Evolutionary conservation across 2,797 vertebrate genomes (phyloP).

Genomic region (Manis pentadactyla): DNA sequence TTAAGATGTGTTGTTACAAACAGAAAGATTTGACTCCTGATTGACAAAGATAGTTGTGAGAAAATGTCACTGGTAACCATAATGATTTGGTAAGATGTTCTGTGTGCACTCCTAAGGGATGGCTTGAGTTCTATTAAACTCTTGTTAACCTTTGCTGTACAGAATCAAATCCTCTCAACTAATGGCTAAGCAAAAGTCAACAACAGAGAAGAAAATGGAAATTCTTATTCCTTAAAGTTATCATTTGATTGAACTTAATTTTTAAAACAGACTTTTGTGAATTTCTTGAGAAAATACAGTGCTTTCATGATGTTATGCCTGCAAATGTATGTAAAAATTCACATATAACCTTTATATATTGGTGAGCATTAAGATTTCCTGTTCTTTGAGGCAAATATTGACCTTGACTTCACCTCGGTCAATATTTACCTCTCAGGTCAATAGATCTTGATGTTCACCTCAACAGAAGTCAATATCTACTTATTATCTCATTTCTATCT

Average conservation of each 20-base stretch:
- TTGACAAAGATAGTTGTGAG: not conserved
- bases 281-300: conserved; percentile 57
- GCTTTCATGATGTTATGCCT: conserved; percentile 57
- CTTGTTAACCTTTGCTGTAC: conserved; percentile 41
- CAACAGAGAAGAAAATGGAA: not conserved
- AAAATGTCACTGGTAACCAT: conserved; percentile 28
- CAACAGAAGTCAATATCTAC: conserved; percentile 87
- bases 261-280: conserved; percentile 55
- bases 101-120: not conserved
- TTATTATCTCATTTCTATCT: conserved; percentile 82
- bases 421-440: conserved; percentile 88
- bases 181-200: conserved; percentile 59
- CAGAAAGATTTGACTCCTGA: not conserved
- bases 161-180: conserved; percentile 46
- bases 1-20: not conserved
- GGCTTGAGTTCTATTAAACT: conserved; percentile 28
- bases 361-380: conserved; percentile 83
- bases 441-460: conserved; percentile 88
- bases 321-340: conserved; percentile 76
- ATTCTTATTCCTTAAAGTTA: conserved; percentile 43
- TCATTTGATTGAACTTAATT: conserved; percentile 36
- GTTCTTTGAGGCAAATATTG: conserved; percentile 86
- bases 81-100: not conserved
- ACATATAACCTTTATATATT: conserved; percentile 80
- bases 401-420: conserved; percentile 87